Evolutionary conservation across 2,888 invertebrate species (phyloP).

Genomic region (Mythimna loreyi): DNA sequence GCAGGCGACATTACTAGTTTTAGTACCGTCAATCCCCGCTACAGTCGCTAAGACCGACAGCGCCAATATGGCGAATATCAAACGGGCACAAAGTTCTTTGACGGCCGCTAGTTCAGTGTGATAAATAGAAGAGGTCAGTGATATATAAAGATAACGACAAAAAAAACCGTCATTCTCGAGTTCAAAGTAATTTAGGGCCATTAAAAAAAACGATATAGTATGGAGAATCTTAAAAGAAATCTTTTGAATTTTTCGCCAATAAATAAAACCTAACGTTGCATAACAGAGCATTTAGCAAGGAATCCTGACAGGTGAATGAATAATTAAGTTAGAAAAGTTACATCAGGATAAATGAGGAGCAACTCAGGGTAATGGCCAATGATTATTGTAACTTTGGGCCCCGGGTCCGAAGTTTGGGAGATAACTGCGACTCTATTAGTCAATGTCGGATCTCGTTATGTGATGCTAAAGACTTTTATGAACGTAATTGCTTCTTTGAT

Average conservation of each 20-base stretch:
- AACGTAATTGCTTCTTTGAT: constrained; percentile 47
- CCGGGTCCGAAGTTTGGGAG: constrained; percentile 53
- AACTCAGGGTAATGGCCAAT: constrained; percentile 56
- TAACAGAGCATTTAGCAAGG: constrained; percentile 2
- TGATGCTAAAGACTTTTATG: constrained; percentile 54
- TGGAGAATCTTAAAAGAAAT: too few relatives aligned
- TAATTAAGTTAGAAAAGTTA: constrained; percentile 66
- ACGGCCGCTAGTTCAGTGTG: too few relatives aligned
- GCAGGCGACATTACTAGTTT: too few relatives aligned
- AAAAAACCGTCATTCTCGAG: too few relatives aligned
- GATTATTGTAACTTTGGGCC: constrained; percentile 59
- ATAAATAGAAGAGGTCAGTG: too few relatives aligned
- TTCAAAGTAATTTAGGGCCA: too few relatives aligned
- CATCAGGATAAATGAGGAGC: constrained; percentile 58
- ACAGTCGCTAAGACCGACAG: too few relatives aligned
- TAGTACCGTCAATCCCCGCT: too few relatives aligned
- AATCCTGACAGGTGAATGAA: constrained; percentile 65
- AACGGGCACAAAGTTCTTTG: too few relatives aligned
- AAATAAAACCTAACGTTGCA: constrained; percentile 4
- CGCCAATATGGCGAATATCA: too few relatives aligned
- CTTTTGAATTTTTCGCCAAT: not conserved
- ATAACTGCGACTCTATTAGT: constrained; percentile 60
- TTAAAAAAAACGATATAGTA: too few relatives aligned
- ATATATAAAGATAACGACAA: too few relatives aligned
- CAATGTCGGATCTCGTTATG: constrained; percentile 60